Evolutionary conservation across 2,113 vertebrate species (phyloP).

Genomic region (Sturnus vulgaris): DNA sequence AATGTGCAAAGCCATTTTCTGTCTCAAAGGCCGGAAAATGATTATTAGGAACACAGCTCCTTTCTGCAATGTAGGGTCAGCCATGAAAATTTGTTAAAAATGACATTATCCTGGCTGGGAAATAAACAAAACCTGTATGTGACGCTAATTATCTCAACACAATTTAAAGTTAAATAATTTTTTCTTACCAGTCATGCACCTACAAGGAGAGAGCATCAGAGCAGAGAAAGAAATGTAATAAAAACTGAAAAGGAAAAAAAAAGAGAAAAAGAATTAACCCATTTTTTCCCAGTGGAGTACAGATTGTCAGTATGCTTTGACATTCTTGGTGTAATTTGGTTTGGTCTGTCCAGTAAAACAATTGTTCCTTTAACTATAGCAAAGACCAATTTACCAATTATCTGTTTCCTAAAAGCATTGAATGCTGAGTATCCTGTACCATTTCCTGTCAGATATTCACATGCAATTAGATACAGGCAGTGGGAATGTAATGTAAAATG

Average conservation of each 20-base stretch:
- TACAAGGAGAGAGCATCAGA: neutral
- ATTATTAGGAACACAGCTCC: neutral
- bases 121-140: neutral
- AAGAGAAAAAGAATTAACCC: neutral
- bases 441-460: slow-evolving; percentile 59
- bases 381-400: neutral
- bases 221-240: neutral
- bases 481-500: slow-evolving; percentile 48
- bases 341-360: slow-evolving; percentile 11
- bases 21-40: neutral
- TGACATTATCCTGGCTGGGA: neutral
- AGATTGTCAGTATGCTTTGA: neutral
- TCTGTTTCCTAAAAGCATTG: slow-evolving; percentile 53
- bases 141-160: neutral
- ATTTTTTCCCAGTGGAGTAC: neutral
- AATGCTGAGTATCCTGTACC: slow-evolving; percentile 48
- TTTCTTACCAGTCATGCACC: fast-evolving
- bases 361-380: slow-evolving; percentile 36
- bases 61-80: neutral
- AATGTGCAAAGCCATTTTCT: neutral
- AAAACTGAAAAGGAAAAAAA: neutral
- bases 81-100: neutral
- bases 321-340: neutral
- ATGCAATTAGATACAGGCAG: slow-evolving; percentile 46
- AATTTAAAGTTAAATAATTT: neutral